phyloP scores from a whole-genome alignment of 2,888 invertebrate genomes.

The Candidula unifasciata region DNA sequence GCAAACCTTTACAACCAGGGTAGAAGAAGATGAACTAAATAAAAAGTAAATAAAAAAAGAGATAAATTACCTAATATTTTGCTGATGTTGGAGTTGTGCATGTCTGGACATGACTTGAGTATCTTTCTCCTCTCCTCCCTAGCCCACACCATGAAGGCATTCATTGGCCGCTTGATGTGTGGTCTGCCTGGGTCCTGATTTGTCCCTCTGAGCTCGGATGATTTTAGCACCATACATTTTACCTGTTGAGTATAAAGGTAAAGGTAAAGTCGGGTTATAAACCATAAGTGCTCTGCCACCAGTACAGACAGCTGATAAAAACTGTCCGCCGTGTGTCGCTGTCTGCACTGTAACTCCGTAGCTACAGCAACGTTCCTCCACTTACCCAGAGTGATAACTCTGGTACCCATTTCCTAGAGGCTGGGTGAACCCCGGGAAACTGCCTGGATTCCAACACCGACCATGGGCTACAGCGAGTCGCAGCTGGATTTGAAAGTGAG shows the following conservation, averaged over 20 bases:
- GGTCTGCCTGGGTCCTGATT: conserved; percentile 84
- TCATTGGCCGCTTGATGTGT: conserved; percentile 99
- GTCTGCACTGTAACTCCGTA: too few relatives aligned
- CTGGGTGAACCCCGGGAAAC: not conserved
- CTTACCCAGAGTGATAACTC: not conserved
- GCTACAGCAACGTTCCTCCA: not conserved
- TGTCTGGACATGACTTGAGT: conserved; percentile 98
- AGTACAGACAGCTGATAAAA: too few relatives aligned
- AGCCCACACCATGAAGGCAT: conserved; percentile 99
- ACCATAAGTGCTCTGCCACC: too few relatives aligned
- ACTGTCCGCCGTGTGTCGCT: too few relatives aligned
- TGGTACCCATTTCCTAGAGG: too few relatives aligned
- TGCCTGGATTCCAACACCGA: too few relatives aligned
- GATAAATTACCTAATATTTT: conserved; percentile 88
- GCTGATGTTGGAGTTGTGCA: conserved; percentile 99
- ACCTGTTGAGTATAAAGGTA: conserved; percentile 66
- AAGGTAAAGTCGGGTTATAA: too few relatives aligned
- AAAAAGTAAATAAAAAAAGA: too few relatives aligned
- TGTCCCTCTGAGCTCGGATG: conserved; percentile 87
- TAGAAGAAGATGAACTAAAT: too few relatives aligned
- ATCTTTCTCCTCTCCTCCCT: conserved; percentile 99
- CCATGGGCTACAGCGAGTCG: too few relatives aligned
- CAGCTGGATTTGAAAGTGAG: too few relatives aligned
- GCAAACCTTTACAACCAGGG: too few relatives aligned
- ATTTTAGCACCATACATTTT: conserved; percentile 86